Evolutionary conservation across 2,888 invertebrate genomes (phyloP).

Genomic region (Drosophila siamana): DNA sequence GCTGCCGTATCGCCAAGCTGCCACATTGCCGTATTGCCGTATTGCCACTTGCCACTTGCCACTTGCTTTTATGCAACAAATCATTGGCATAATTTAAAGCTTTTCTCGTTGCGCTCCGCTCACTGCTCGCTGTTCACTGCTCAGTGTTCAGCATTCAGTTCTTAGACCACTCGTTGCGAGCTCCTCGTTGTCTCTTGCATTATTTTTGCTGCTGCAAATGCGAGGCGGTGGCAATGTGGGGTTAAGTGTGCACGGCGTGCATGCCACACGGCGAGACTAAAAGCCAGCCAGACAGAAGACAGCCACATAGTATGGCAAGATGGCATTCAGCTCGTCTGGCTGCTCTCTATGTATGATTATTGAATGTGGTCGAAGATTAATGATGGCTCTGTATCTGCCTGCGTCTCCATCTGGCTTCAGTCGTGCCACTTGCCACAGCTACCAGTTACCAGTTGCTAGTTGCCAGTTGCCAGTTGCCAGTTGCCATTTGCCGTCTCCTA

Average conservation of each 20-base stretch:
- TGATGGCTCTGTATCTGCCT: conserved; percentile 47
- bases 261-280: conserved; percentile 21
- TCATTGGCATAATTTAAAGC: conserved; percentile 80
- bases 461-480: conserved; percentile 9
- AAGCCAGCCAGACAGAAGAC: conserved; percentile 6
- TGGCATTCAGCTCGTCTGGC: conserved; percentile 46
- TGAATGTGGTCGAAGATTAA: conserved; percentile 83
- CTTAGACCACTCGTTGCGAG: conserved; percentile 5
- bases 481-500: conserved; percentile 48
- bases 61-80: conserved; percentile 79
- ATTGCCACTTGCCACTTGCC: conserved; percentile 63
- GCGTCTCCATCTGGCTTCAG: conserved; percentile 4
- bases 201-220: conserved; percentile 43
- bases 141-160: conserved; percentile 3
- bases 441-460: conserved; percentile 21
- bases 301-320: conserved; percentile 9
- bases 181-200: conserved; percentile 30
- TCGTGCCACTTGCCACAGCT: conserved; percentile 1
- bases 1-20: conserved; percentile 66
- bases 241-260: conserved; percentile 51
- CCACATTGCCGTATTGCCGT: conserved; percentile 60
- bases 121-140: conserved; percentile 10
- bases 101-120: conserved; percentile 49
- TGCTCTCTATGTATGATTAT: conserved; percentile 73
- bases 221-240: conserved; percentile 45